Evolutionary conservation across 2,113 vertebrate species (phyloP), one percentile per base, ranked within the genome.

Genomic region (Diadophis punctatus): DNA sequence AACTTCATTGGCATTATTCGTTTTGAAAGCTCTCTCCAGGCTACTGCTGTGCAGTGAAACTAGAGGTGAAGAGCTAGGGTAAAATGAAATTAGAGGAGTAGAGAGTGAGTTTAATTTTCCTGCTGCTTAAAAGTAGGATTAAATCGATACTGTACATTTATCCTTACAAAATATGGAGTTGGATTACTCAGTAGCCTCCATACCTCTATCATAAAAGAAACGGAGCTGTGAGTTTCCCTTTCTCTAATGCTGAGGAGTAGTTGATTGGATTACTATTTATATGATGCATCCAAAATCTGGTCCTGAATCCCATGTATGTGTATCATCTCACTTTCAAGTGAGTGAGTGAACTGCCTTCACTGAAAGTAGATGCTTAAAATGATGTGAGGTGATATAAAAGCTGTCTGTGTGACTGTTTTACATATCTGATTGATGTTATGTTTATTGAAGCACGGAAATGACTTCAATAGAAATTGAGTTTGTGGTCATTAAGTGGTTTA

Each of bases 61-160:
- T 68, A 53, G 3, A 87, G n/a, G 91, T 27, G 39, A 87, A 91
- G 52, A 88, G 46, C 46, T 90, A 9, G 86, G 63, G 90, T 63
- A 89, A 22, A 87, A n/a, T 1, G 92, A 74, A 74, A 88, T 16
- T n/a, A 58, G 55, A 46, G 46, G 48, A 92, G 94, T 90, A 68
- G 94, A 89, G 16, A 23, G 11, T 1, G 2, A 91, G 89, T 16
- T 63, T 90, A 60, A 91, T 0, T 58, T 55, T 4, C 0, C 53
- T 30, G 55, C 58, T 87, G 14, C 87, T 94, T 87, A 23, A 88
- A 52, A 1, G 48, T 30, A 48, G 68, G 48, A 16, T 0, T 0
- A 20, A 34, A 92, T 46, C 25, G 6, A 85, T 92, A 0, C 0
- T 85, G 0, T 58, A 85, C 23, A 43, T 91, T 1, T 39, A 51